Evolutionary conservation across 2,888 invertebrate genomes (phyloP).

Genomic region (Microchrysa polita): DNA sequence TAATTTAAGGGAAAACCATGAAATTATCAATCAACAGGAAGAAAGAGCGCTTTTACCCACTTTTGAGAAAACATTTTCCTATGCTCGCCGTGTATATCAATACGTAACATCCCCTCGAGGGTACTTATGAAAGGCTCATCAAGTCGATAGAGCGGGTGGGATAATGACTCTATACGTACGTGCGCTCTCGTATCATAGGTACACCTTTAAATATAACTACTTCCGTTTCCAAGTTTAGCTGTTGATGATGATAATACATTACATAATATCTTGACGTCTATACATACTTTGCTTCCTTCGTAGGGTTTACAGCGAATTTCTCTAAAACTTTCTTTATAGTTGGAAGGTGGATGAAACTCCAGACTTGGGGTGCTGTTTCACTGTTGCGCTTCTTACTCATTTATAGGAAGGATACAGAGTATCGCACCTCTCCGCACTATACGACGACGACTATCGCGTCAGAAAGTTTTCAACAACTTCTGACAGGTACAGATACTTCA

Average conservation of each 20-base stretch:
- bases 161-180: too few species aligned
- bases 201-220: too few species aligned
- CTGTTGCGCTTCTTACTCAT: not conserved
- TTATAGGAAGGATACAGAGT: constrained; percentile 13
- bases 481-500: constrained; percentile 42
- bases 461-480: constrained; percentile 36
- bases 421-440: too few species aligned
- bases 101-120: not conserved
- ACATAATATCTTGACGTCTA: not conserved
- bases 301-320: not conserved
- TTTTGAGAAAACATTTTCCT: not conserved
- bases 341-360: too few species aligned
- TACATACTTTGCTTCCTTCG: not conserved
- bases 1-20: constrained; percentile 26
- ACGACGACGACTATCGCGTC: too few species aligned
- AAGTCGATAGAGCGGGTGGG: too few species aligned
- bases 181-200: too few species aligned
- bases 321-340: too few species aligned
- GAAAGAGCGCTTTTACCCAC: not conserved
- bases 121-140: not conserved
- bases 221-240: too few species aligned
- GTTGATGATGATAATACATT: too few species aligned
- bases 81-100: not conserved
- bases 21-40: constrained; percentile 39
- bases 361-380: too few species aligned